Percentiles rank a stretch among this genome's conserved stretches.
Evolutionary conservation across 2,888 invertebrate genomes (phyloP).

Genomic region (Eulithis testata): DNA sequence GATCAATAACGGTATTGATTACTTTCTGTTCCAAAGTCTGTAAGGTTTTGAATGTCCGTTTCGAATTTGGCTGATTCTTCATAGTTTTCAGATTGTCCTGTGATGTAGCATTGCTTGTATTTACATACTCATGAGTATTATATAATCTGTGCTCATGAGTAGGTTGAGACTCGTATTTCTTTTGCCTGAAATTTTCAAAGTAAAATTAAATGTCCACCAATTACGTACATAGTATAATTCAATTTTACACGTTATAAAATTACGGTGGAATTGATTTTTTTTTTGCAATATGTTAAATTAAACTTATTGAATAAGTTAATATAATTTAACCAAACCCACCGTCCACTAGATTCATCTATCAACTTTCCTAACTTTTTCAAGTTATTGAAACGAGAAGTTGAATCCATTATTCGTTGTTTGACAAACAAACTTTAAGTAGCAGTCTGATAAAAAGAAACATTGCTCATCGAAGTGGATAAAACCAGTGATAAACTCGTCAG

Average conservation of each 20-base stretch:
- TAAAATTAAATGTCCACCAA: not conserved
- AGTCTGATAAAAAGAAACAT: not conserved
- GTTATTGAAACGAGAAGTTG: not conserved
- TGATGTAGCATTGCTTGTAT: not conserved
- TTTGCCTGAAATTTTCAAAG: constrained; percentile 6
- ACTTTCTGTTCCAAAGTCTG: constrained; percentile 34
- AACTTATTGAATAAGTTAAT: too few species aligned
- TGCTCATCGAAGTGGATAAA: not conserved
- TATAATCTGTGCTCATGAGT: too few species aligned
- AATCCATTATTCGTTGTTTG: not conserved
- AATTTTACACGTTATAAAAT: too few species aligned
- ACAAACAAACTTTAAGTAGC: not conserved
- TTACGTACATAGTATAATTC: too few species aligned
- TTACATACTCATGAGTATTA: not conserved
- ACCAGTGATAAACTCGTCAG: constrained; percentile 8
- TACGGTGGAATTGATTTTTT: not conserved
- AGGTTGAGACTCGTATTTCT: constrained; percentile 1
- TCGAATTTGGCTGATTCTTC: not conserved
- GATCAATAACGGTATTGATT: constrained; percentile 39
- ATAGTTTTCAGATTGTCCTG: not conserved
- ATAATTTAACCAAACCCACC: too few species aligned
- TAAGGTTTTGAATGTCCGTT: constrained; percentile 44
- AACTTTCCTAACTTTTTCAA: constrained; percentile 44
- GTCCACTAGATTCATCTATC: constrained; percentile 46
- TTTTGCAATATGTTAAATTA: not conserved